Base-by-base conservation (phyloP, 1,140 invertebrate species). In the Nixonia krombeini region DNA sequence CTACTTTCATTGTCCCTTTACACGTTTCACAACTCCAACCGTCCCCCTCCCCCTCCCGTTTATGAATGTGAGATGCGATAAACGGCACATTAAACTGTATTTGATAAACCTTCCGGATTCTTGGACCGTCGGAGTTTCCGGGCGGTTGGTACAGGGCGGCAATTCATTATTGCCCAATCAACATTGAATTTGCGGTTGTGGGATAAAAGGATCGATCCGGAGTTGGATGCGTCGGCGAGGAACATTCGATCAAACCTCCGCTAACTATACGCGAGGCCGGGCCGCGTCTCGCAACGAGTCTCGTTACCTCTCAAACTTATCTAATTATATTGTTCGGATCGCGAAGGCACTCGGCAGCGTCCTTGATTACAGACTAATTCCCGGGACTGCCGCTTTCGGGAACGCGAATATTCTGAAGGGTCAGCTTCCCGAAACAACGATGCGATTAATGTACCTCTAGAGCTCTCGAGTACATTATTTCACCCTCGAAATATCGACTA, bases 21-120 rank as follows among this genome's bases (percentile, higher is more conserved):
- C 65, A 53, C 46, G 67, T 75, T 58, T 53, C 65, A 55, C 70
- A 35, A 55, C 29, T 56, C 49, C 35, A 53, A n/a, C n/a, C n/a
- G n/a, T n/a, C n/a, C n/a, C n/a, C n/a, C 53, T 55, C 57, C 17
- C 45, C 45, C 58, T 46, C 51, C 67, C 59, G 44, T 68, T 66
- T 75, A 62, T 72, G 58, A 74, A 64, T 75, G 73, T 58, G 64
- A 72, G 65, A 67, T 74, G 73, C 77, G 78, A 80, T 82, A 82
- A 82, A 82, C 77, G 78, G 61, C 68, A 70, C 66, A 66, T 65
- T 76, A 75, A 75, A 74, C 71, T 71, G 73, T 80, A 74, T 76
- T 78, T 75, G 76, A 73, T 73, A 70, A 74, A 73, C 72, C 71
- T 75, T 59, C 71, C 68, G 53, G 50, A 57, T 35, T 35, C 45